Evolutionary conservation across 2,888 invertebrate genomes (phyloP).

Genomic region (Dynastes hyllus): DNA sequence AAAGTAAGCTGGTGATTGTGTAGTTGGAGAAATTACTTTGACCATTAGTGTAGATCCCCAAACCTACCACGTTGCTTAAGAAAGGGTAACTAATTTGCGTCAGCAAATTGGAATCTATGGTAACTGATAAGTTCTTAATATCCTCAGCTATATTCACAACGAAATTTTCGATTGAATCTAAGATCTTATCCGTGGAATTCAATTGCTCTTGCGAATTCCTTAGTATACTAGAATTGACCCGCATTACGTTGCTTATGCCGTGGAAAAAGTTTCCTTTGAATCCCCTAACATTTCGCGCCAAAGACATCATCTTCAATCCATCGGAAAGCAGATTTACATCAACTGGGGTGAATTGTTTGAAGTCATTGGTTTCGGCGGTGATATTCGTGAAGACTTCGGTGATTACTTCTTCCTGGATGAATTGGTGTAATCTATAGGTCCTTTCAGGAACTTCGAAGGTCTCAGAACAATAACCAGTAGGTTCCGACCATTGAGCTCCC

Average conservation of each 20-base stretch:
- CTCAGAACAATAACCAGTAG: slow-evolving; percentile 5
- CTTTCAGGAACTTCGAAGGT: background rate
- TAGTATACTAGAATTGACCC: slow-evolving; percentile 25
- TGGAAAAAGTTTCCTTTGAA: slow-evolving; percentile 34
- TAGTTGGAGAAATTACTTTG: slow-evolving; percentile 8
- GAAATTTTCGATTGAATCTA: slow-evolving; percentile 46
- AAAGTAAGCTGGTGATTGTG: slow-evolving; percentile 12
- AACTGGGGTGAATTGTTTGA: slow-evolving; percentile 13
- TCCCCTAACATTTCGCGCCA: background rate
- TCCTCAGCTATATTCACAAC: slow-evolving; percentile 33
- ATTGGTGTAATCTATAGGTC: slow-evolving; percentile 9
- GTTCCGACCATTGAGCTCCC: slow-evolving; percentile 37
- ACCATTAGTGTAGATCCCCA: slow-evolving; percentile 22
- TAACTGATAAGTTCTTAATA: slow-evolving; percentile 8
- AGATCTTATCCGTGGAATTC: slow-evolving; percentile 48
- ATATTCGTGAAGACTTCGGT: slow-evolving; percentile 23
- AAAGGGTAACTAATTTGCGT: slow-evolving; percentile 32
- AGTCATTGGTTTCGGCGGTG: slow-evolving; percentile 2
- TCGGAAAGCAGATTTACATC: slow-evolving; percentile 41
- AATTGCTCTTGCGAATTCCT: slow-evolving; percentile 30
- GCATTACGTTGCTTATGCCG: slow-evolving; percentile 40
- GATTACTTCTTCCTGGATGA: background rate
- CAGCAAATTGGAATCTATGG: slow-evolving; percentile 26
- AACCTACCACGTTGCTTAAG: slow-evolving; percentile 11
- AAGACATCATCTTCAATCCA: slow-evolving; percentile 22